These are phyloP conservation scores for Diglossa cyanea DNA, from an alignment of 2,797 vertebrate species.

Conservation along the genomic window DNA sequence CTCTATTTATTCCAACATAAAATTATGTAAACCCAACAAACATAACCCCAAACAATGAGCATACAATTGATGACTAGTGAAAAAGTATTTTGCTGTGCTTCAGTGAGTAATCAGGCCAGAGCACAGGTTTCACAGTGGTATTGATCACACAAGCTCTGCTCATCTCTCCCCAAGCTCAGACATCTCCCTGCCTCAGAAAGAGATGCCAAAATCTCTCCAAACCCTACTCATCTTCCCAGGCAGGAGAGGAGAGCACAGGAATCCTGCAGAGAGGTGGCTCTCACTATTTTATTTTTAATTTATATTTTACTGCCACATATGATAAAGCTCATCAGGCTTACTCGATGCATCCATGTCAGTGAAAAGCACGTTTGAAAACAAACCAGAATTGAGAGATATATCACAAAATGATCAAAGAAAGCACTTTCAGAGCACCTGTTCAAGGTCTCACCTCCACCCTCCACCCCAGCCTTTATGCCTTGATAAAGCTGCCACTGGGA, in stretches of 20 bases:
- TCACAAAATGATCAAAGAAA: not conserved
- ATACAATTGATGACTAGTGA: not conserved
- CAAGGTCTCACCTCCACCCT: not conserved
- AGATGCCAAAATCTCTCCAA: not conserved
- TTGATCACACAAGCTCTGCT: not conserved
- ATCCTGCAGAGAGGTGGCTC: not conserved
- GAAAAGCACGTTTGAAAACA: not conserved
- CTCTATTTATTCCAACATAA: not conserved
- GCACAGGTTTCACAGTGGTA: not conserved
- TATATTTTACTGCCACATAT: not conserved
- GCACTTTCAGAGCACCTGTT: not conserved
- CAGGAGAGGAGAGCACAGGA: not conserved
- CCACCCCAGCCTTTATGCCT: not conserved
- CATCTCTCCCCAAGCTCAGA: not conserved
- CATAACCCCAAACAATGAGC: not conserved
- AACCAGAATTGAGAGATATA: not conserved
- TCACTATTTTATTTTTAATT: not conserved
- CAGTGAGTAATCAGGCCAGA: not conserved
- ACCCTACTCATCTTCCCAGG: not conserved
- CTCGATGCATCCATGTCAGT: not conserved
- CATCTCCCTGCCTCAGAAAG: not conserved
- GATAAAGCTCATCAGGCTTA: not conserved
- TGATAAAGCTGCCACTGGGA: not conserved
- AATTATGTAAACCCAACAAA: not conserved
- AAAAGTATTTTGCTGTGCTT: not conserved